Evolutionary conservation across 1,140 invertebrate genomes (phyloP).

Genomic region (Trissolcus basalis): DNA sequence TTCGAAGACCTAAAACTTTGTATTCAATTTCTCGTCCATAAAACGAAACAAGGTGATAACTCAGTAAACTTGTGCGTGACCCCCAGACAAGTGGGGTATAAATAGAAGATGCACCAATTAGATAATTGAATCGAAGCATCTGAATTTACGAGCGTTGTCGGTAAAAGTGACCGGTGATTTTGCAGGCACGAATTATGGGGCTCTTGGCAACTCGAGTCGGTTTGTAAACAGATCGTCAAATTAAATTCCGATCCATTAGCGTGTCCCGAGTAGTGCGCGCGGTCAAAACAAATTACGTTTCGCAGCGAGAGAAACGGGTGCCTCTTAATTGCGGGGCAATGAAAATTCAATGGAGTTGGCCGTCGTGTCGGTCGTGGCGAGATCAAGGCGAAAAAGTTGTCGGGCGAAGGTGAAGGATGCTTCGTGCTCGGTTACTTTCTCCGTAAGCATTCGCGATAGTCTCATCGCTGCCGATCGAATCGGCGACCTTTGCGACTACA

Average conservation of each 20-base stretch:
- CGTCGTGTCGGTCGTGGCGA: slow-evolving; percentile 48
- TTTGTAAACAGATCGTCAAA: slow-evolving; percentile 1
- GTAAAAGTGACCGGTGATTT: neutral
- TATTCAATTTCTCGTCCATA: too few relatives aligned
- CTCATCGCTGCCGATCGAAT: slow-evolving; percentile 52
- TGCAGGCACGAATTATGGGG: neutral
- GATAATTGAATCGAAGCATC: too few relatives aligned
- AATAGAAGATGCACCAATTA: too few relatives aligned
- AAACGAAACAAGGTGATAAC: too few relatives aligned
- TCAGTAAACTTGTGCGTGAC: too few relatives aligned
- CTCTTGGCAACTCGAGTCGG: too few relatives aligned
- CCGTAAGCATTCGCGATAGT: slow-evolving; percentile 58
- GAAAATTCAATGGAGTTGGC: slow-evolving; percentile 24
- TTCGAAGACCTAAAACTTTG: too few relatives aligned
- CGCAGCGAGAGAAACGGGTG: neutral
- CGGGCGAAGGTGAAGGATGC: slow-evolving; percentile 72
- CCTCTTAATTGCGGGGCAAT: slow-evolving; percentile 6
- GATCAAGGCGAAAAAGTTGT: slow-evolving; percentile 64
- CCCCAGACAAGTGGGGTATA: too few relatives aligned
- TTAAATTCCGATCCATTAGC: slow-evolving; percentile 9
- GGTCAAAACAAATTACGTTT: slow-evolving; percentile 7
- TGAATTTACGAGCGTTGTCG: too few relatives aligned
- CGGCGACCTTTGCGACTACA: slow-evolving; percentile 49
- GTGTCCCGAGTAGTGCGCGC: neutral
- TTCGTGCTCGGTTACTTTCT: slow-evolving; percentile 66